Evolutionary conservation across 2,113 vertebrate genomes (phyloP).

Genomic region (Ornithorhynchus anatinus): DNA sequence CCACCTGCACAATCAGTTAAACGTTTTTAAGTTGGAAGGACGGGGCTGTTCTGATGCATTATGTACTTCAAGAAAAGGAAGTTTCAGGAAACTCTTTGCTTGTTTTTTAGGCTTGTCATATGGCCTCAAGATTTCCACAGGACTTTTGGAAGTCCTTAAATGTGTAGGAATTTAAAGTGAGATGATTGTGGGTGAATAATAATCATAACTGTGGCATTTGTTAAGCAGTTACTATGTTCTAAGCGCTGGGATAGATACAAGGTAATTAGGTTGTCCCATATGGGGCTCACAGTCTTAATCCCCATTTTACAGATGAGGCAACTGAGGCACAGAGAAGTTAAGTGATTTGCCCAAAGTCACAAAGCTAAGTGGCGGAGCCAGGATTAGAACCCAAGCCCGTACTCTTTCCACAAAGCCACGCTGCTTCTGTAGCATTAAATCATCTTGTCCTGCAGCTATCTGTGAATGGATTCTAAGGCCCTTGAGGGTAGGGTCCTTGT

Average conservation of each 20-base stretch:
- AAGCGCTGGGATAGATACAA: no score
- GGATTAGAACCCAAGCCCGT: not conserved
- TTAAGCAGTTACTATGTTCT: no score
- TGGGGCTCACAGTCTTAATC: not conserved
- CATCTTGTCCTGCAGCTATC: no score
- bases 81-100: not conserved
- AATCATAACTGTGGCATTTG: no score
- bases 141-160: no score
- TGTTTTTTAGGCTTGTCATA: no score
- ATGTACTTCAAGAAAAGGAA: not conserved
- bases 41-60: not conserved
- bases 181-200: no score
- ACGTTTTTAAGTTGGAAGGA: slow-evolving; percentile 3
- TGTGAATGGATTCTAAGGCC: not conserved
- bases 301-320: not conserved
- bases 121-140: no score
- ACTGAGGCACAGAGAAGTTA: not conserved
- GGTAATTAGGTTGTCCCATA: no score
- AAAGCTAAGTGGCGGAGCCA: not conserved
- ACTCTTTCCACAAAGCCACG: no score
- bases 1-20: slow-evolving; percentile 46
- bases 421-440: no score
- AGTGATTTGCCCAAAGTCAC: not conserved
- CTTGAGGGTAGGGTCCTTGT: not conserved
- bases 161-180: no score